phyloP scores from a whole-genome alignment of 2,888 invertebrate genomes.

The Homarus gammarus region DNA sequence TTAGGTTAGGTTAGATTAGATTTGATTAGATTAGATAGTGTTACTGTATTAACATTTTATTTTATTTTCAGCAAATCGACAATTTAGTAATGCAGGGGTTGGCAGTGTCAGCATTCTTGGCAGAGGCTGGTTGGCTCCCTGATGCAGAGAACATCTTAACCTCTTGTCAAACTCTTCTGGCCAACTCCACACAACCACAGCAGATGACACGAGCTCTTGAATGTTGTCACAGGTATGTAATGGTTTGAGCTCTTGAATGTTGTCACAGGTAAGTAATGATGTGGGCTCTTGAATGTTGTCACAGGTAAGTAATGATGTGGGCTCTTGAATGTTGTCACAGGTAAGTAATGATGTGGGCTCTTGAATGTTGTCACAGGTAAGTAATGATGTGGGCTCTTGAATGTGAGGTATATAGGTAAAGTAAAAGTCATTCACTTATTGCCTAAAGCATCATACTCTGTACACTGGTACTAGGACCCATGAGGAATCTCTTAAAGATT shows the following conservation, averaged over 20 bases:
- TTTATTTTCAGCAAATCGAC: constrained; percentile 81
- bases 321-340: too few species aligned
- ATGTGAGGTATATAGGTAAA: background rate
- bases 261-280: too few species aligned
- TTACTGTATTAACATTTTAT: too few species aligned
- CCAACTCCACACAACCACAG: constrained; percentile 78
- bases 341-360: too few species aligned
- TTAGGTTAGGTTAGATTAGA: too few species aligned
- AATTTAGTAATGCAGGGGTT: constrained; percentile 62
- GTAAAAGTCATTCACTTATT: background rate
- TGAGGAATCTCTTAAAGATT: too few species aligned
- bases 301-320: too few species aligned
- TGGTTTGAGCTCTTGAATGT: too few species aligned
- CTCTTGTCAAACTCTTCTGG: constrained; percentile 84
- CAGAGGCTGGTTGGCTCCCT: constrained; percentile 92
- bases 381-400: too few species aligned
- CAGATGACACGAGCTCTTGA: constrained; percentile 86
- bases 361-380: constrained; percentile 37
- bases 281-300: constrained; percentile 41
- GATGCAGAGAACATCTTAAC: constrained; percentile 87
- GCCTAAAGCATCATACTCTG: background rate
- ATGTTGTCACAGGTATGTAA: constrained; percentile 92
- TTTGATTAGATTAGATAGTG: too few species aligned
- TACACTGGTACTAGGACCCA: too few species aligned
- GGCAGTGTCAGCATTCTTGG: constrained; percentile 84